Base-by-base conservation (phyloP, 2,113 vertebrate species). In the Corynorhinus townsendii region DNA sequence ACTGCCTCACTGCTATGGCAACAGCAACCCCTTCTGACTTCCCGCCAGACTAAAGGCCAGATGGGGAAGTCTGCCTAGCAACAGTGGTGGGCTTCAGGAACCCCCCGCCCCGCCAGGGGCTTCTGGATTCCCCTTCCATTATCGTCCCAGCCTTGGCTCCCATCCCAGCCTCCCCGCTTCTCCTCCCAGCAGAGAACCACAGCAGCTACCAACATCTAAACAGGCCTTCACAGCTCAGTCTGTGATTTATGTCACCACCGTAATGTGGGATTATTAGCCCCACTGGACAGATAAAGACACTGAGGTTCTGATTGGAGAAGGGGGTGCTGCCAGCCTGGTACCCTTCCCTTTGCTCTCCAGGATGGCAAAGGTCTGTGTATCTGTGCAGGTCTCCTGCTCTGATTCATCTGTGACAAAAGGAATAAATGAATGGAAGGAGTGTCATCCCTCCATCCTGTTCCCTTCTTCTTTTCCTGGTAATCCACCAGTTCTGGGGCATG, bases 1-100 rank as follows among this genome's bases (percentile, higher is more conserved):
- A 97, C 97, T 85, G 88, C 98, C 93, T 71, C 97, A 97, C 97
- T 85, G 88, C 98, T 96, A 98, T 98, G 97, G 98, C 97, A 98
- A 98, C 98, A 59, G 94, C 83, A 75, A 81, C 33, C 66, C 86
- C 97, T 89, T 93, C 89, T 52, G 96, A 93, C 96, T 91, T 96
- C 96, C 97, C 95, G 93, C 94, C 95, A 15, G 43, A 72, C 59
- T 6, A 26, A 26, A 43, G 96, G 93, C 81, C 75, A 91, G 97
- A 86, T 56, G 64, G 96, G 95, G 96, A 96, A 98, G 97, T 97
- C 98, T 98, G 98, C 98, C 97, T 86, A 95, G 98, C 96, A 98
- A 98, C 96, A 96, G 88, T 19, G 11, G 40, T 5, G 66, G 80
- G 81, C 4, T 19, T 26, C 49, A 35, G 92, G 52, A 76, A 38